Percentiles rank a stretch among this genome's conserved stretches.
phyloP scores from a whole-genome alignment of 2,113 vertebrate genomes.

The Oreotragus oreotragus region DNA sequence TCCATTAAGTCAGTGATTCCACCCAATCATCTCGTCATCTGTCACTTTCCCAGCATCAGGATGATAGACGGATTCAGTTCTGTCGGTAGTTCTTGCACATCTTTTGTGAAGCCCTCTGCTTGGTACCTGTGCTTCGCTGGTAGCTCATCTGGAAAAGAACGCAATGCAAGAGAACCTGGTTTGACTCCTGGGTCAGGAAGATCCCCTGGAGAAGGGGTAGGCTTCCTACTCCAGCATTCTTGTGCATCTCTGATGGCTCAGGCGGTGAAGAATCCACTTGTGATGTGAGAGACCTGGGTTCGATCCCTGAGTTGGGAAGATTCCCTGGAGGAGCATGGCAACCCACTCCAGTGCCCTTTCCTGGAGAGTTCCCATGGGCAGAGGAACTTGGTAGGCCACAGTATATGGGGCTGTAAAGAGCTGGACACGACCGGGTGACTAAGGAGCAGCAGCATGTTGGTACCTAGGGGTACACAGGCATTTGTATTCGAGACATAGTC shows the following conservation, averaged over 20 bases:
- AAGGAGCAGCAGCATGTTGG: background rate
- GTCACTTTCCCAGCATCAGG: background rate
- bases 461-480: background rate
- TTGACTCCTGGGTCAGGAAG: background rate
- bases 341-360: background rate
- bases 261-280: background rate
- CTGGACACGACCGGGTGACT: background rate
- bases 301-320: background rate
- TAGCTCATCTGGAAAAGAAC: background rate
- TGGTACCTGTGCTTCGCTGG: background rate
- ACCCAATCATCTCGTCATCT: background rate
- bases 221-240: background rate
- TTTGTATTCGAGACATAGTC: background rate
- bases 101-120: background rate
- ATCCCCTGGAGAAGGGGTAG: background rate
- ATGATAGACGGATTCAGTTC: background rate
- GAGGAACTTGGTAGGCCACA: background rate
- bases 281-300: background rate
- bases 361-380: background rate
- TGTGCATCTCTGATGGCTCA: background rate
- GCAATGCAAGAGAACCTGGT: background rate
- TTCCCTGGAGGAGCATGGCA: background rate
- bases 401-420: background rate
- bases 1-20: background rate
- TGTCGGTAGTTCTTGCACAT: background rate